Percentiles rank a stretch among this genome's conserved stretches.
These are phyloP conservation scores for Sipunculus nudus DNA, from an alignment of 2,888 invertebrate genomes.

Conservation along the genomic window DNA sequence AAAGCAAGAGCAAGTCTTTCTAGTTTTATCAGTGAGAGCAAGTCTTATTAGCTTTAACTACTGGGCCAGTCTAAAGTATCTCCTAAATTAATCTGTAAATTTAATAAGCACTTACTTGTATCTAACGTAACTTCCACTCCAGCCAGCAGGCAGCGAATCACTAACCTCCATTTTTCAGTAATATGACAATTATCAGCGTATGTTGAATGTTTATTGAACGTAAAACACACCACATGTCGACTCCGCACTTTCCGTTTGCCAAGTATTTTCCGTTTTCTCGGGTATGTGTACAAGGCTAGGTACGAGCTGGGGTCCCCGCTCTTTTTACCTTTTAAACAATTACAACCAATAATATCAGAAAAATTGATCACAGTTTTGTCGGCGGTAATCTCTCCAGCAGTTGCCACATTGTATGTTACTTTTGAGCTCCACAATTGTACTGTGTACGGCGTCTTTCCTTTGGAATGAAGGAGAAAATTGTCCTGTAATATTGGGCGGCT, in stretches of 20 bases:
- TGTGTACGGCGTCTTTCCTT: no score
- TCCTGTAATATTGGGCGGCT: no score
- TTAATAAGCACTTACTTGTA: no score
- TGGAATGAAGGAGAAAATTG: no score
- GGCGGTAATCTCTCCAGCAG: no score
- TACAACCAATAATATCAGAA: conserved; percentile 59
- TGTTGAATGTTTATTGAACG: conserved; percentile 33
- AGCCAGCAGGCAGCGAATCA: conserved; percentile 42
- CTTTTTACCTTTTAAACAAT: conserved; percentile 44
- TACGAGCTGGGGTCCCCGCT: conserved; percentile 42
- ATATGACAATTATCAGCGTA: conserved; percentile 51
- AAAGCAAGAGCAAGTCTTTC: no score
- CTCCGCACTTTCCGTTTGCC: conserved; percentile 48
- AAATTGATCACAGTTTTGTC: conserved; percentile 31
- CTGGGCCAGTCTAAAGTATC: no score
- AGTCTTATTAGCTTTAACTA: no score
- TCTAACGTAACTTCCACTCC: conserved; percentile 32
- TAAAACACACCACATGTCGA: conserved; percentile 49
- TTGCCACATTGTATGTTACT: no score
- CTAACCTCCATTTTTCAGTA: conserved; percentile 48
- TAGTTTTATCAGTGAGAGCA: no score
- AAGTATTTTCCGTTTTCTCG: conserved; percentile 51
- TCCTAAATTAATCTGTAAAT: no score
- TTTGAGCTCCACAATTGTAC: no score
- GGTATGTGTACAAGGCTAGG: conserved; percentile 58